Evolutionary conservation across 2,888 invertebrate species (phyloP).

Genomic region (Caenorhabditis imperialis): DNA sequence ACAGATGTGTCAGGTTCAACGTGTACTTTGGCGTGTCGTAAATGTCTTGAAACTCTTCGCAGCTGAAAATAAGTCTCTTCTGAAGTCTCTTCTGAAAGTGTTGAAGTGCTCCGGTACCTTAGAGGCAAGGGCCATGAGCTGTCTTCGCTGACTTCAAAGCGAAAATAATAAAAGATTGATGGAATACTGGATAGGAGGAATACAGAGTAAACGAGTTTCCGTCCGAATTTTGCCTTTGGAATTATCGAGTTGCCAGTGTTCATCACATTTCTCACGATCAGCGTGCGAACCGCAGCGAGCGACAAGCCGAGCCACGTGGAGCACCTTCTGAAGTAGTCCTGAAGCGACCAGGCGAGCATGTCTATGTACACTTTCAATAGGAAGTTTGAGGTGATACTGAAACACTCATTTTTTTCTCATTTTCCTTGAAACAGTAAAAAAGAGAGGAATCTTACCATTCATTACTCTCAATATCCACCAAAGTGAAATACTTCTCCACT

Average conservation of each 20-base stretch:
- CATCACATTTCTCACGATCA: slow-evolving; percentile 13
- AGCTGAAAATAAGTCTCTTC: background rate
- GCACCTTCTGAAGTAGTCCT: slow-evolving; percentile 22
- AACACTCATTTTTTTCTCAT: too few relatives aligned
- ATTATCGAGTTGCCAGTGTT: background rate
- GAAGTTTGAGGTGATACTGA: slow-evolving; percentile 8
- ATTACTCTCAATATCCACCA: slow-evolving; percentile 14
- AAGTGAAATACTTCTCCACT: slow-evolving; percentile 11
- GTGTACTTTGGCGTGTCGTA: background rate
- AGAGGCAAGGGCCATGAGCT: background rate
- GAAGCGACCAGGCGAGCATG: slow-evolving; percentile 5
- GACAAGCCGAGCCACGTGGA: slow-evolving; percentile 15
- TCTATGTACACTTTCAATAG: slow-evolving; percentile 5
- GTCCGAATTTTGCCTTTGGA: background rate
- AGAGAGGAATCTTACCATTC: too few relatives aligned
- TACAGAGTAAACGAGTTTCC: background rate
- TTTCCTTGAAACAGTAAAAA: too few relatives aligned
- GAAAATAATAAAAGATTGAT: slow-evolving; percentile 6
- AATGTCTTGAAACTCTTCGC: slow-evolving; percentile 24
- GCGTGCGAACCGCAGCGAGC: slow-evolving; percentile 8
- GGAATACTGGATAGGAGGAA: background rate
- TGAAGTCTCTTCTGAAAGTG: background rate
- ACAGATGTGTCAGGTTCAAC: background rate
- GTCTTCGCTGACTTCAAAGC: slow-evolving; percentile 2
- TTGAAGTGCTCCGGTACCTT: too few relatives aligned